Evolutionary conservation across 2,888 invertebrate species (phyloP).

Genomic region (Cynaeus angustus): DNA sequence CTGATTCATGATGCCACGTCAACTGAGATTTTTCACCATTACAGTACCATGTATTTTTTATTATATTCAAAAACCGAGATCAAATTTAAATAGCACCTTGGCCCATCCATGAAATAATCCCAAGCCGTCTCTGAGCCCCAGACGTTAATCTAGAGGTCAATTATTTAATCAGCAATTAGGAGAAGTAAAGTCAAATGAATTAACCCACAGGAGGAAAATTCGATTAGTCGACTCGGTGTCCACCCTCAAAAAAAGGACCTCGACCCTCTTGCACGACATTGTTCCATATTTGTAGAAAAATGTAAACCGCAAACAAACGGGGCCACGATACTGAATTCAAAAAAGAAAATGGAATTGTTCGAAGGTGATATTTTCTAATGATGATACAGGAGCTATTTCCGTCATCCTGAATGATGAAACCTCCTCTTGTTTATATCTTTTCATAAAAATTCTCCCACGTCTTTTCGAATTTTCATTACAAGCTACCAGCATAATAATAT

Average conservation of each 20-base stretch:
- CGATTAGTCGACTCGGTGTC: not conserved
- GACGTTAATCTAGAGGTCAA: conserved; percentile 51
- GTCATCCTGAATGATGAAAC: conserved; percentile 34
- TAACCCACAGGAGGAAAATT: conserved; percentile 34
- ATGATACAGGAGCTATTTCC: conserved; percentile 8
- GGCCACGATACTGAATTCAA: conserved; percentile 7
- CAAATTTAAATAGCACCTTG: no score
- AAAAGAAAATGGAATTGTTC: conserved; percentile 16
- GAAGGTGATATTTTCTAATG: conserved; percentile 14
- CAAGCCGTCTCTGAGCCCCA: conserved; percentile 19
- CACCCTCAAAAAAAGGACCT: conserved; percentile 7
- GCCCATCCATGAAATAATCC: conserved; percentile 15
- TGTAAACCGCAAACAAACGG: conserved; percentile 32
- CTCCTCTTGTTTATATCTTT: conserved; percentile 29
- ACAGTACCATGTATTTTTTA: no score
- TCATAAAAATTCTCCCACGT: conserved; percentile 43
- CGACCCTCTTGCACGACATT: conserved; percentile 21
- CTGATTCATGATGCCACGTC: not conserved
- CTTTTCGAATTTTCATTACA: conserved; percentile 40
- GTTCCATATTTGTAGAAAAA: conserved; percentile 38
- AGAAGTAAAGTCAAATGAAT: conserved; percentile 47
- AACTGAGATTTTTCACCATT: no score
- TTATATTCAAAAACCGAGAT: no score
- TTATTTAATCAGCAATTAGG: conserved; percentile 52
- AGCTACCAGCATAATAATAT: conserved; percentile 40